Evolutionary conservation across 2,113 vertebrate species (phyloP).

Genomic region (Cichladusa arquata): DNA sequence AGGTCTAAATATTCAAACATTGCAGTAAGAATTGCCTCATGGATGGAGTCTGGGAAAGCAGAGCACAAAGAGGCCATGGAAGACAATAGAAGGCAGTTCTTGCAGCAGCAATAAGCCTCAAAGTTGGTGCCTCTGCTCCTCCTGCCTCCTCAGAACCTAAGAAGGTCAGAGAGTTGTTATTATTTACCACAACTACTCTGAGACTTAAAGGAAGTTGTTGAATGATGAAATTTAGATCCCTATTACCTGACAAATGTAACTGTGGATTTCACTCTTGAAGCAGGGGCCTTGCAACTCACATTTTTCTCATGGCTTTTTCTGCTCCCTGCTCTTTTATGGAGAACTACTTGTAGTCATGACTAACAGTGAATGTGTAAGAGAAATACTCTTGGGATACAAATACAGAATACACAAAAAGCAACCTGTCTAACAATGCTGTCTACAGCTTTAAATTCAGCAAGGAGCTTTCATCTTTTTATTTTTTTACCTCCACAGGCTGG

Average conservation of each 20-base stretch:
- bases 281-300: background rate
- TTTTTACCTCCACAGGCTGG: background rate
- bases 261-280: background rate
- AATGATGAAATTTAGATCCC: background rate
- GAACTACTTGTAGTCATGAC: background rate
- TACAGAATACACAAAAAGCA: background rate
- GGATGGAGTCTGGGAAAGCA: background rate
- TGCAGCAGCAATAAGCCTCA: background rate
- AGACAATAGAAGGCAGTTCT: background rate
- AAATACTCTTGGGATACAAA: background rate
- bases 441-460: background rate
- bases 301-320: background rate
- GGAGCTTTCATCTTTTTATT: background rate
- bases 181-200: background rate
- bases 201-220: background rate
- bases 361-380: background rate
- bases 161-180: background rate
- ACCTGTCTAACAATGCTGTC: background rate
- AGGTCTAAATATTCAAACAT: background rate
- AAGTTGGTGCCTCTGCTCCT: background rate
- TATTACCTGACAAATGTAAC: background rate
- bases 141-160: background rate
- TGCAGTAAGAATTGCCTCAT: background rate
- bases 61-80: background rate
- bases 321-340: background rate